Conservation (phyloP, 2,888 invertebrate genomes). For the Gibbula magus region DNA sequence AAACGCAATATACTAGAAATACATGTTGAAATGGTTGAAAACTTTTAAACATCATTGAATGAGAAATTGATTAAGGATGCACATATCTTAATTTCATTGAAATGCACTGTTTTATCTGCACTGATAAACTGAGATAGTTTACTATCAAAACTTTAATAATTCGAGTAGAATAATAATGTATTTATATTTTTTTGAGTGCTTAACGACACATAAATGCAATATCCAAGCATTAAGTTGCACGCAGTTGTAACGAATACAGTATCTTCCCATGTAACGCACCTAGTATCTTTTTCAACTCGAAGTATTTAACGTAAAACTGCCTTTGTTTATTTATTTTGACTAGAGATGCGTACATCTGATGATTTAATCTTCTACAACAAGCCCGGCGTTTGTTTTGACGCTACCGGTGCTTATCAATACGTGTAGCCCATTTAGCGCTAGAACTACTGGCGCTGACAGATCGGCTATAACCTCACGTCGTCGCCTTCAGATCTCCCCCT, state of each 20-base stretch:
- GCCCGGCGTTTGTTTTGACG: slow-evolving; percentile 16
- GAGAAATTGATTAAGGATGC: no score
- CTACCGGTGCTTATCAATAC: slow-evolving; percentile 1
- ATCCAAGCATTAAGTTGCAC: neutral
- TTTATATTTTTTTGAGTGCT: no score
- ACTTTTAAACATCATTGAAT: no score
- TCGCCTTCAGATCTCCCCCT: neutral
- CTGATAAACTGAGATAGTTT: no score
- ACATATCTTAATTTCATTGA: no score
- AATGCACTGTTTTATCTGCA: no score
- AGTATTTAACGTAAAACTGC: neutral
- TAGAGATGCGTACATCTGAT: slow-evolving; percentile 19
- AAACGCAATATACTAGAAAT: no score
- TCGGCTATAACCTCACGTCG: neutral
- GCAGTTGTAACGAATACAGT: neutral
- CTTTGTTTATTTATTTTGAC: slow-evolving; percentile 21
- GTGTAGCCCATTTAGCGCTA: neutral
- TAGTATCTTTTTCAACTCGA: neutral
- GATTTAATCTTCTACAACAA: slow-evolving; percentile 3
- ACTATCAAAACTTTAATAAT: no score
- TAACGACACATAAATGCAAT: no score
- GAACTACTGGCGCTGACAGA: neutral
- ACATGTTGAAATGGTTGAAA: no score
- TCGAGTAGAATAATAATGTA: no score
- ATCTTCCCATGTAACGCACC: neutral